Evolutionary conservation across 1,140 invertebrate genomes (phyloP), one percentile per base, ranked within the genome.

Genomic region (Pseudoatta argentina): DNA sequence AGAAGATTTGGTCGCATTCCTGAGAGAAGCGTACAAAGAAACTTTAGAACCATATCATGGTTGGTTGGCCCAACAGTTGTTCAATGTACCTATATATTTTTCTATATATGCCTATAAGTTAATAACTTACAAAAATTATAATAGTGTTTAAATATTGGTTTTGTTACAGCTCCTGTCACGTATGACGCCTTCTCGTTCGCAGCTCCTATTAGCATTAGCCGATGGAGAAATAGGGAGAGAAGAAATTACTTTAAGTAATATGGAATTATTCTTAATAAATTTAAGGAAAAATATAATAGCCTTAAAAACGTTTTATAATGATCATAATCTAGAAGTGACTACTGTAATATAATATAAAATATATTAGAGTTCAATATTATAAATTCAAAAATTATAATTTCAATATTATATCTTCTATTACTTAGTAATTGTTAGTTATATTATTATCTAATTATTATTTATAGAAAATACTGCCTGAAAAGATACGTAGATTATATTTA

Each of bases 51-150:
- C 95, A 53, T 96, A 96, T 92, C 97, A 97, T 88, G 96, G 96
- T 72, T 97, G 97, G 96, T 94, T 97, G 91, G 96, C 96, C 14
- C 96, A 96, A 91, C 96, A 97, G 93, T 92, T 97, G 18, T 97
- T 97, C 93, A 92, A 93, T 85, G 97, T 97, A 96, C 94, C 95
- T 94, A 44, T 10, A 8, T 6, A 27, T 67, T 66, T 27, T 34
- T 6, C 10, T 39, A 3, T 53, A 24, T 64, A 16, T 10, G 2
- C 12, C 21, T n/a, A 2, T 27, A 44, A 5, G 1, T 57, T 67
- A 10, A 39, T 12, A 24, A 53, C 3, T 51, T 34, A 3, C 21
- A 39, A 51, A 72, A 73, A 48, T 73, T 6, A 57, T 55, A 12
- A 12, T 30, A 30, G 2, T 48, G 16, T 69, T 44, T 44, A 44